Percentiles rank a stretch among this genome's conserved stretches.
Evolutionary conservation across 2,113 vertebrate species (phyloP).

Genomic region (Pseudorectes ferrugineus): DNA sequence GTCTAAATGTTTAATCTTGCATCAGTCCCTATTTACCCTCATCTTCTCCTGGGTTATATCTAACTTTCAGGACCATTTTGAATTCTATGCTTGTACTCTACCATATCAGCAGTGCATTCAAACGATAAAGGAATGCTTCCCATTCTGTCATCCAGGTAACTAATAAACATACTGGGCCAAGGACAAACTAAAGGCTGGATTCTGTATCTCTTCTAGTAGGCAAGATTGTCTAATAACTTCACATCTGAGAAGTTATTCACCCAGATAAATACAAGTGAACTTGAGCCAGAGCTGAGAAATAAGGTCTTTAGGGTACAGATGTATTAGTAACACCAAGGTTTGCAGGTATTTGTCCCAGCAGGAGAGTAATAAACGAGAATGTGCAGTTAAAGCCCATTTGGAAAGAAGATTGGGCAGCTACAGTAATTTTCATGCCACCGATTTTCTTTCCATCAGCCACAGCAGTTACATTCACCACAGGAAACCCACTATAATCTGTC

Average conservation of each 20-base stretch:
- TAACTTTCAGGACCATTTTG: not conserved
- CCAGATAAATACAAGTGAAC: not conserved
- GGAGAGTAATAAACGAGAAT: not conserved
- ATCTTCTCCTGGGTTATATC: not conserved
- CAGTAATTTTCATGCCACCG: not conserved
- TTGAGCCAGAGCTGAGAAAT: not conserved
- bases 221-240: not conserved
- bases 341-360: not conserved
- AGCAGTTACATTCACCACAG: not conserved
- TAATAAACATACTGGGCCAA: not conserved
- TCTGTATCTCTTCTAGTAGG: not conserved
- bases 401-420: not conserved
- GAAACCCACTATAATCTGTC: not conserved
- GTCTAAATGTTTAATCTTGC: not conserved
- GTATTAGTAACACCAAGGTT: not conserved
- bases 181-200: not conserved
- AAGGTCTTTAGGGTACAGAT: not conserved
- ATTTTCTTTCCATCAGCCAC: not conserved
- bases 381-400: not conserved
- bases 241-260: not conserved
- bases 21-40: not conserved
- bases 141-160: not conserved
- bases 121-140: not conserved
- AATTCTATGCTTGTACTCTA: not conserved
- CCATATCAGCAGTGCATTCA: not conserved